A percentile compares a stretch with the other conserved stretches of the same genome.
These are phyloP conservation scores for Brevimyrus niger DNA, from an alignment of 2,113 vertebrate genomes.

Conservation along the genomic window DNA sequence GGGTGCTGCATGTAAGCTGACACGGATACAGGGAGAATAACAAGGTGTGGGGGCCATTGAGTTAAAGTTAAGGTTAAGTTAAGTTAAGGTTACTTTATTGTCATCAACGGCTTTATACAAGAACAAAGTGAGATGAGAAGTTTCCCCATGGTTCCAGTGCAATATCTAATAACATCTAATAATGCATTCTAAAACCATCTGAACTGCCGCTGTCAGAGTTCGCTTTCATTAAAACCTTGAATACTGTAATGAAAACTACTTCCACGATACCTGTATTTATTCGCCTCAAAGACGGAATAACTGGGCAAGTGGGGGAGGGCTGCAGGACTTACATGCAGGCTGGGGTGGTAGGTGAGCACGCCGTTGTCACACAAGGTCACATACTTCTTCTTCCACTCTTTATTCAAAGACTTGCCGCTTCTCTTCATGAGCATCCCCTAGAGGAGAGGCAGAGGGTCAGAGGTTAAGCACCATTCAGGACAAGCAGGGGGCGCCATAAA, in stretches of 20 bases:
- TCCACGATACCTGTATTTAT: neutral
- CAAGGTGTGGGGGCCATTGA: neutral
- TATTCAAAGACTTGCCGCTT: slow-evolving; percentile 90
- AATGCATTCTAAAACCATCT: neutral
- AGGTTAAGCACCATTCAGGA: neutral
- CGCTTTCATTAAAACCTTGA: neutral
- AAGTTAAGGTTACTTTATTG: too few relatives aligned
- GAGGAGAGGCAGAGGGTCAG: neutral
- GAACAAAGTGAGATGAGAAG: too few relatives aligned
- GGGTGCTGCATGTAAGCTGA: neutral
- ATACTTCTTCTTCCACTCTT: slow-evolving; percentile 99
- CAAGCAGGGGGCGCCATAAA: neutral
- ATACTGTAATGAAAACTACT: neutral
- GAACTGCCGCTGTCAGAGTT: neutral
- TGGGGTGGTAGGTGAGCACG: slow-evolving; percentile 91
- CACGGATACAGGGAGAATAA: neutral
- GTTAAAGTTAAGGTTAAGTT: too few relatives aligned
- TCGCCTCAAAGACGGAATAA: neutral
- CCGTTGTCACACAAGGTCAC: slow-evolving; percentile 93
- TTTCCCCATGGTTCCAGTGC: too few relatives aligned
- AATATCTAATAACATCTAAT: too few relatives aligned
- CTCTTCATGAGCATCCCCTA: slow-evolving; percentile 93
- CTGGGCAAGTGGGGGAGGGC: neutral
- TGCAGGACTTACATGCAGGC: slow-evolving; percentile 76
- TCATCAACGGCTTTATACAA: too few relatives aligned